Evolutionary conservation across 2,888 invertebrate genomes (phyloP), one percentile per base, ranked within the genome.

Genomic region (Antitype chi): DNA sequence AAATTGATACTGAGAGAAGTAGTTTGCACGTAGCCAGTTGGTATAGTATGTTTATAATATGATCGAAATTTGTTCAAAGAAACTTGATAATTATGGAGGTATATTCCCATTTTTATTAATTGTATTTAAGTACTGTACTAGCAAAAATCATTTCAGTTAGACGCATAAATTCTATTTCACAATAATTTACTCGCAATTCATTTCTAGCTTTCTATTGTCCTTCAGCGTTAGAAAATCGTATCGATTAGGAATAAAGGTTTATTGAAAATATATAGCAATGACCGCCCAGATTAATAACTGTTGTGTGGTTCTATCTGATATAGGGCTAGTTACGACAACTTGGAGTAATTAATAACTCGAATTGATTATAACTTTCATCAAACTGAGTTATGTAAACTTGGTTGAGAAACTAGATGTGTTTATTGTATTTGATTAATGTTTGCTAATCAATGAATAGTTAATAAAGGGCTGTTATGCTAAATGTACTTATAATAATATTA

Each of bases 351-450:
- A 76, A 74, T 76, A 72, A 71, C 52, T 63, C 15, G 68, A 59
- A 75, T 53, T 43, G 38, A 82, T 81, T 74, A 75, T 66, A 63
- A 55, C 74, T 82, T 85, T 76, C 69, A 71, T 82, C 52, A 74
- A 49, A 62, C 20, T 23, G 25, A 28, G 49, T 85, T 79, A 74
- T 52, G 74, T 69, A 84, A 80, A 72, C 11, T 47, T 25, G 38
- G 43, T 68, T 78, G 17, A 71, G 72, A 72, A 70, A 70, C 23
- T 60, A 7, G 5, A 13, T n/a, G 8, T 53, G 7, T 62, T 80
- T 71, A 84, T 71, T 59, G 28, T 59, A 72, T 64, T 72, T 49
- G 53, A 84, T 81, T 62, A 49, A 23, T 52, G 13, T 76, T 70
- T 55, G 25, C 28, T n/a, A 43, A 72, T 38, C 4, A 53, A 49